Evolutionary conservation across 2,888 invertebrate species (phyloP).

Genomic region (Acanthococcus lagerstroemiae): DNA sequence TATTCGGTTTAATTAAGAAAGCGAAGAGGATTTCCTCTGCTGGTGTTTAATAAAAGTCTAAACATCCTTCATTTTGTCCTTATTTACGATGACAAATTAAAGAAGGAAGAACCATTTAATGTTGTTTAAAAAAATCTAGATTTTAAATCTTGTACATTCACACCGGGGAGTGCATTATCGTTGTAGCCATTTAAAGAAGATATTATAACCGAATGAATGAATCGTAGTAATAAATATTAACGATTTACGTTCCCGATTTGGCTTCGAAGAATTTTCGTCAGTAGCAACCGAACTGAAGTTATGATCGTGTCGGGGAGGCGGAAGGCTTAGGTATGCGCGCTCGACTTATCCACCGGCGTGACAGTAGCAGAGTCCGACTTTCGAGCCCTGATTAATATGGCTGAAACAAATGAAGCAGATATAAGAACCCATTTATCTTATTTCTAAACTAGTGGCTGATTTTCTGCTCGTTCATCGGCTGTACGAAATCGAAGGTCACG

Average conservation of each 20-base stretch:
- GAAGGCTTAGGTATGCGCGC: too few relatives aligned
- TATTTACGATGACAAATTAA: conserved; percentile 30
- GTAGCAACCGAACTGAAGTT: too few relatives aligned
- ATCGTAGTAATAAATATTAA: conserved; percentile 10
- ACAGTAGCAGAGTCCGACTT: too few relatives aligned
- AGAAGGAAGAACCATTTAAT: conserved; percentile 29
- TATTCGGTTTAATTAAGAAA: conserved; percentile 29
- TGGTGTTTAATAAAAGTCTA: conserved; percentile 30
- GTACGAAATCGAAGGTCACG: too few relatives aligned
- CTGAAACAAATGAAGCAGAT: too few relatives aligned
- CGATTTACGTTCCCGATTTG: neutral
- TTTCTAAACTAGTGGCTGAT: too few relatives aligned
- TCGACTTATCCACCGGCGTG: too few relatives aligned
- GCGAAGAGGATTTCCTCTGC: conserved; percentile 29
- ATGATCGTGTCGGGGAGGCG: too few relatives aligned
- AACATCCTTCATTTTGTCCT: conserved; percentile 29
- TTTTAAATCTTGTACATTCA: conserved; percentile 25
- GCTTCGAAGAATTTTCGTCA: neutral
- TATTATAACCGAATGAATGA: conserved; percentile 8
- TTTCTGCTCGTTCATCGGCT: too few relatives aligned
- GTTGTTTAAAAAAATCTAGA: conserved; percentile 24
- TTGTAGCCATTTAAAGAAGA: conserved; percentile 11
- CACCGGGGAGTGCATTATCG: conserved; percentile 27
- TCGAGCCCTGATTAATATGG: too few relatives aligned
- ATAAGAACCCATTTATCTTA: too few relatives aligned